Evolutionary conservation across 1,140 invertebrate genomes (phyloP).

Genomic region (Trichonephila clavipes): DNA sequence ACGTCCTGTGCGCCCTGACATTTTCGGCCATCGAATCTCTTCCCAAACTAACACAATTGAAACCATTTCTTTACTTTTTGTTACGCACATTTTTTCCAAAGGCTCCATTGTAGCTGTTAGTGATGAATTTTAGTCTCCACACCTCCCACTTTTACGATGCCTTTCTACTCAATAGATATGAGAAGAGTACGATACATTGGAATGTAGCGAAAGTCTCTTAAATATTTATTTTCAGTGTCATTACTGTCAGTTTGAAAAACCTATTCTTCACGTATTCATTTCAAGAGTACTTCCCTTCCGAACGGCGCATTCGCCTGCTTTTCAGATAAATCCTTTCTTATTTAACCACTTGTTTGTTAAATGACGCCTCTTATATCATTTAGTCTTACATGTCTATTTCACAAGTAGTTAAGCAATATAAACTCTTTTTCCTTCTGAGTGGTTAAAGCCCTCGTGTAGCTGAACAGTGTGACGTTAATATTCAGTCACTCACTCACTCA

Average conservation of each 20-base stretch:
- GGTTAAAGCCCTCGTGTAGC: too few relatives aligned
- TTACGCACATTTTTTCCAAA: conserved; percentile 29
- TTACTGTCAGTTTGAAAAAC: neutral
- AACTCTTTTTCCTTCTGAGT: too few relatives aligned
- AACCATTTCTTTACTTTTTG: conserved; percentile 34
- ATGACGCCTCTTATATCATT: too few relatives aligned
- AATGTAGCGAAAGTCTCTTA: neutral
- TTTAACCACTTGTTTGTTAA: too few relatives aligned
- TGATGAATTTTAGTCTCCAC: conserved; percentile 60
- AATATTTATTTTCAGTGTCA: conserved; percentile 1
- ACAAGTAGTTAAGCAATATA: too few relatives aligned
- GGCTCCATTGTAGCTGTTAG: conserved; percentile 28
- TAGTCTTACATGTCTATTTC: too few relatives aligned
- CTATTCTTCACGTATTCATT: conserved; percentile 1
- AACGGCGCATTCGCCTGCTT: neutral
- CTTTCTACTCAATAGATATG: conserved; percentile 40
- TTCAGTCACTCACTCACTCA: too few relatives aligned
- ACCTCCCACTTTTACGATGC: neutral
- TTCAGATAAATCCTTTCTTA: neutral
- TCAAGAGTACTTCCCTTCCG: neutral
- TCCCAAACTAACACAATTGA: conserved; percentile 72
- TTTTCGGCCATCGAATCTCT: conserved; percentile 50
- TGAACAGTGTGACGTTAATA: too few relatives aligned
- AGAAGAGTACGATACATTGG: neutral
- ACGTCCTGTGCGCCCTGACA: conserved; percentile 60